Evolutionary conservation across 1,140 invertebrate genomes (phyloP).

Genomic region (Ips typographus): DNA sequence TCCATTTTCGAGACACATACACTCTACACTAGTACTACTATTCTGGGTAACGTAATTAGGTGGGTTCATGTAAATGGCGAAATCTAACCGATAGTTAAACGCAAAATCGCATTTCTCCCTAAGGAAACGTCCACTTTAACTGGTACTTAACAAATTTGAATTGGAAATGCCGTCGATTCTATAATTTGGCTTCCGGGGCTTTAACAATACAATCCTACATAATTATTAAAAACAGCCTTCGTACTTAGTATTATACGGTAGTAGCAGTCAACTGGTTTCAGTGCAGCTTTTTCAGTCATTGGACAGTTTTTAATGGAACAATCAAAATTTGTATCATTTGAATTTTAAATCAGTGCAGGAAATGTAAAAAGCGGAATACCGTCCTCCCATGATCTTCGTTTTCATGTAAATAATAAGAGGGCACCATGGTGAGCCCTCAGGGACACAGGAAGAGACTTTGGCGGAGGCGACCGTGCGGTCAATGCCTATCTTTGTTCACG

Average conservation of each 20-base stretch:
- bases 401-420: slow-evolving; percentile 31
- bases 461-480: slow-evolving; percentile 27
- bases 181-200: slow-evolving; percentile 10
- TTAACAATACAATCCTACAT: neutral
- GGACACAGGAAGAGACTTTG: slow-evolving; percentile 28
- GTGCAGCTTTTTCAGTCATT: too few relatives aligned
- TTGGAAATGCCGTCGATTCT: slow-evolving; percentile 24
- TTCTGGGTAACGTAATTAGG: too few relatives aligned
- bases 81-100: slow-evolving; percentile 26
- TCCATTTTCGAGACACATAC: too few relatives aligned
- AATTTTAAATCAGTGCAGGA: neutral
- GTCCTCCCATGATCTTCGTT: slow-evolving; percentile 7
- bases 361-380: neutral
- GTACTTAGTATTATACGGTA: too few relatives aligned
- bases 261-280: too few relatives aligned
- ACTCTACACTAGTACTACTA: too few relatives aligned
- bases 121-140: slow-evolving; percentile 27
- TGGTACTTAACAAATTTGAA: slow-evolving; percentile 27
- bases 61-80: neutral
- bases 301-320: too few relatives aligned
- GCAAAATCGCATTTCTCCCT: slow-evolving; percentile 27
- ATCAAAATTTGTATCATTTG: neutral
- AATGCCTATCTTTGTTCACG: slow-evolving; percentile 30
- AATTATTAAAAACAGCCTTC: too few relatives aligned
- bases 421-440: slow-evolving; percentile 9